Evolutionary conservation across 1,140 invertebrate species (phyloP).

Genomic region (Cydia strobilella): DNA sequence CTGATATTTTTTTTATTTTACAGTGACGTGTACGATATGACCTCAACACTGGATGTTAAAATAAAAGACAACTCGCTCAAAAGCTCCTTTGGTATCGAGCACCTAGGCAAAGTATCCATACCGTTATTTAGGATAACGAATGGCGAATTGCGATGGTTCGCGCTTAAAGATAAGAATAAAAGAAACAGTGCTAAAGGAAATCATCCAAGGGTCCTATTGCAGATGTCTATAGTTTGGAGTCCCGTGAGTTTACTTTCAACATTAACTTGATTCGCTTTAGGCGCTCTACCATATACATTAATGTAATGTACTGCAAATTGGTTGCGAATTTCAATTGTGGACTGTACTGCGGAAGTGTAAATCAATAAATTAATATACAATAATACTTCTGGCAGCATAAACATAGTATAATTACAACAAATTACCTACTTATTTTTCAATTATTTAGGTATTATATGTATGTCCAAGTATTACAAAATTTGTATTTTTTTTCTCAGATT

Average conservation of each 20-base stretch:
- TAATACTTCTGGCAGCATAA: no score
- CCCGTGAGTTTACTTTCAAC: conserved; percentile 59
- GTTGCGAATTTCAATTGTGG: no score
- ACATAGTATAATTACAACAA: no score
- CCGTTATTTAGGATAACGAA: conserved; percentile 61
- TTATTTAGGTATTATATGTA: no score
- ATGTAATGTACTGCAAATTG: no score
- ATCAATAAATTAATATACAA: no score
- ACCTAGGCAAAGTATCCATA: conserved; percentile 77
- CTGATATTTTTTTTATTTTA: conserved; percentile 57
- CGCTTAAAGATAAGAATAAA: conserved; percentile 60
- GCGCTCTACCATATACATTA: no score
- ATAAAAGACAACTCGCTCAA: conserved; percentile 78
- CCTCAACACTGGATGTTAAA: conserved; percentile 95
- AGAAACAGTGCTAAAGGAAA: conserved; percentile 59
- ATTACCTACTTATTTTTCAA: no score
- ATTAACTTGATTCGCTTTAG: background rate
- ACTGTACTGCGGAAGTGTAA: no score
- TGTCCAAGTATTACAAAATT: conserved; percentile 10
- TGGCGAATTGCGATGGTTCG: conserved; percentile 60
- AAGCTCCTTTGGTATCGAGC: conserved; percentile 85
- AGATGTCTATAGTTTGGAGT: conserved; percentile 66
- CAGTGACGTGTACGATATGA: conserved; percentile 98
- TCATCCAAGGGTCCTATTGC: conserved; percentile 76
- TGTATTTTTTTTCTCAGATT: conserved; percentile 49